Evolutionary conservation across 2,113 vertebrate species (phyloP), one percentile per base, ranked within the genome.

Genomic region (Pangasianodon hypophthalmus): DNA sequence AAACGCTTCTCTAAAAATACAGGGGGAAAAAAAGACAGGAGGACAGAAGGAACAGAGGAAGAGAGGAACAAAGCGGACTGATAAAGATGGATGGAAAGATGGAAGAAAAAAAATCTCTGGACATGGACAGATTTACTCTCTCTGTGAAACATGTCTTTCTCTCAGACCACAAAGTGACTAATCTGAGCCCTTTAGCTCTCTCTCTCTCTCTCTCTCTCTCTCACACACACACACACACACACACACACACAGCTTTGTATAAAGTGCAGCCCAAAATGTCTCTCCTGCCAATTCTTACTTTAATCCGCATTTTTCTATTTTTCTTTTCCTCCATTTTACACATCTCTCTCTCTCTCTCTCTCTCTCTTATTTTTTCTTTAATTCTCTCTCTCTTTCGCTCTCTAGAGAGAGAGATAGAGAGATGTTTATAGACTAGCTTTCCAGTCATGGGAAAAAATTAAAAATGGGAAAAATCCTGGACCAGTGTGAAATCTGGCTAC

Each of bases 171-270:
- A 99, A 97, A 98, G 96, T 96, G 97, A 97, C 96, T 95, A 97
- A 97, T 97, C 95, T 96, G 97, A 99, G 97, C 98, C 97, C 98
- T 98, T 97, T 97, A 98, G 96, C 97, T 97, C 96, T 98, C 97
- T 98, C 95, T 97, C 32, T 97, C 96, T 96, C 96, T 97, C 97
- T 97, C 71, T 67, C 89, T 71, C 58, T 80, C 73, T 50, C 85
- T 48, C 85, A 82, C 71, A 89, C 86, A 80, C 88, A 69, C 58
- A 82, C 75, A 88, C 75, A 88, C 58, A 85, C 56, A 64, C 84
- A 85, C 41, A 67, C 60, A 62, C 37, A 64, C 4, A 64, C 18
- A 84, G 21, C 52, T 73, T 48, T 91, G 90, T 88, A 87, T 73
- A 89, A 87, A 89, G 88, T 58, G 85, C 69, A 79, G 88, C 37